Conservation (phyloP, 2,888 invertebrate species). For the Thymelicus sylvestris region DNA sequence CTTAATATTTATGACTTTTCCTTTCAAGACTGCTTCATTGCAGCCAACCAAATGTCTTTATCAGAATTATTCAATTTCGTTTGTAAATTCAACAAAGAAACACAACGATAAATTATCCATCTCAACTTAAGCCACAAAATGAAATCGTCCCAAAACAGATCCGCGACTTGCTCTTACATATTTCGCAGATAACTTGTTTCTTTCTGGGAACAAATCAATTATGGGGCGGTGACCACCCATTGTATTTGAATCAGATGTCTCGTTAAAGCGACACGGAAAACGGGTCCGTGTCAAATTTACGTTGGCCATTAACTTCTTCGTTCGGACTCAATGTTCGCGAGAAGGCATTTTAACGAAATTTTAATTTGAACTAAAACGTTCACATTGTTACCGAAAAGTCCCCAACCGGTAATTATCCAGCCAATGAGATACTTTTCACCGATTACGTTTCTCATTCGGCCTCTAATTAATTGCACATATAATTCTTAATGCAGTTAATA, state of each 20-base stretch:
- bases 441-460: constrained; percentile 60
- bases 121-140: neutral
- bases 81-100: neutral
- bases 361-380: constrained; percentile 65
- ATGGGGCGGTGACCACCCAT: constrained; percentile 63
- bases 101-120: neutral
- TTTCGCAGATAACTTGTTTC: constrained; percentile 35
- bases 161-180: neutral
- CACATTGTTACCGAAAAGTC: constrained; percentile 61
- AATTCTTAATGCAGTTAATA: constrained; percentile 60
- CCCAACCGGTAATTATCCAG: constrained; percentile 49
- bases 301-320: constrained; percentile 66
- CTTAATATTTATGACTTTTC: neutral
- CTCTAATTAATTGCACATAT: constrained; percentile 73
- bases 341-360: constrained; percentile 73
- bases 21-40: neutral
- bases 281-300: constrained; percentile 69
- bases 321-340: constrained; percentile 53
- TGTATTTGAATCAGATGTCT: constrained; percentile 72
- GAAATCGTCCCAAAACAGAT: neutral
- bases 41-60: neutral
- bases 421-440: constrained; percentile 57
- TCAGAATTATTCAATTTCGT: neutral
- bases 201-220: constrained; percentile 65
- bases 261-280: constrained; percentile 64